A percentile compares a stretch with the other conserved stretches of the same genome.
These are phyloP conservation scores for Drosophila buzzatii DNA, from an alignment of 2,888 invertebrate species.

Conservation along the genomic window DNA sequence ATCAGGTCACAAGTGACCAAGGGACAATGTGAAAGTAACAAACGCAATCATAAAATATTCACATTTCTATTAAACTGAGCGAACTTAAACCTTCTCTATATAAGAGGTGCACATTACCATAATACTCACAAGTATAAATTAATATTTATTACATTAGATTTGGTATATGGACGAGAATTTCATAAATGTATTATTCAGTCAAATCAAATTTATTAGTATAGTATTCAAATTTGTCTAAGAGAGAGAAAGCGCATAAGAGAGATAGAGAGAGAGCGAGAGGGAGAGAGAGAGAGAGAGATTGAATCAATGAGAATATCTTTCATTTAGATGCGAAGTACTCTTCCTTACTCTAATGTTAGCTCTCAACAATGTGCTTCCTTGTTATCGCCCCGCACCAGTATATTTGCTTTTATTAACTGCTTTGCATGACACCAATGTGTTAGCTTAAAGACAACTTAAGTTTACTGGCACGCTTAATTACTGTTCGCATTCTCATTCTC, in stretches of 20 bases:
- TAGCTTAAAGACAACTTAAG: constrained; percentile 56
- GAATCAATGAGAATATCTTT: background rate
- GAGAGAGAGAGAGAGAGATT: background rate
- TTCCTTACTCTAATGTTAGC: background rate
- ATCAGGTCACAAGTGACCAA: background rate
- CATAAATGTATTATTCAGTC: background rate
- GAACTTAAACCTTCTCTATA: background rate
- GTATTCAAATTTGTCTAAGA: background rate
- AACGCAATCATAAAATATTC: background rate
- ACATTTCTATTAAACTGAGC: background rate
- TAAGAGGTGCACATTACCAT: background rate
- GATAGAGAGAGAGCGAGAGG: too few relatives aligned
- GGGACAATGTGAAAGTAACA: background rate
- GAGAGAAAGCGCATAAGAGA: too few relatives aligned
- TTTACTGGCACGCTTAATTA: constrained; percentile 71
- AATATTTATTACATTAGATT: background rate
- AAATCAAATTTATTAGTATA: too few relatives aligned
- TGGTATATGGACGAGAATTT: background rate
- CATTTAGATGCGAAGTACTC: background rate
- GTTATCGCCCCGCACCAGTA: constrained; percentile 18
- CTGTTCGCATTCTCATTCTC: constrained; percentile 42
- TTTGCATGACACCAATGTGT: constrained; percentile 59
- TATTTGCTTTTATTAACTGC: constrained; percentile 71
- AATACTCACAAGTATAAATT: background rate
- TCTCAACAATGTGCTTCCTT: constrained; percentile 13